Conservation (phyloP, 2,888 invertebrate species). For the Netelia fuscicornis region DNA sequence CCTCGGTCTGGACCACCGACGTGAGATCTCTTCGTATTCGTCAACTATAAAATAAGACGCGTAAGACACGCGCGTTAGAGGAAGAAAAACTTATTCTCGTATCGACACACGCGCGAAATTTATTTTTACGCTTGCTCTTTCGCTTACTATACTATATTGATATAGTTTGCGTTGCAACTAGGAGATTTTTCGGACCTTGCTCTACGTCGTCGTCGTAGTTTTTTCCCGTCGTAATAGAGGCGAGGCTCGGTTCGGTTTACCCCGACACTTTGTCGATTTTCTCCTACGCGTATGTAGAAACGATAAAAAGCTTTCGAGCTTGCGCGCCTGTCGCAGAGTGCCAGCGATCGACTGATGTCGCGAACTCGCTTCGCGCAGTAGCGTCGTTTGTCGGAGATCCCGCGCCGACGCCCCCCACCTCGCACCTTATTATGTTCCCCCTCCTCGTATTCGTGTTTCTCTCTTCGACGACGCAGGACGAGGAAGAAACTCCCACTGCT, state of each 20-base stretch:
- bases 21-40: background rate
- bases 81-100: background rate
- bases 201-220: background rate
- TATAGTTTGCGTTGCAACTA: no score
- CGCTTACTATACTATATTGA: background rate
- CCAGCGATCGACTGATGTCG: slow-evolving; percentile 79
- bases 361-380: slow-evolving; percentile 72
- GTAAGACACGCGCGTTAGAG: slow-evolving; percentile 5
- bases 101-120: slow-evolving; percentile 20
- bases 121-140: slow-evolving; percentile 8
- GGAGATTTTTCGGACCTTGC: background rate
- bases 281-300: background rate
- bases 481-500: background rate
- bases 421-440: background rate
- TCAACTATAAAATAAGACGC: slow-evolving; percentile 34
- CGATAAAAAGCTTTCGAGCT: slow-evolving; percentile 67
- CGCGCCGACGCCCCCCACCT: slow-evolving; percentile 49
- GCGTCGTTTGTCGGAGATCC: slow-evolving; percentile 61
- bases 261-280: slow-evolving; percentile 24
- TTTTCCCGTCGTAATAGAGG: background rate
- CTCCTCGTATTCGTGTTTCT: slow-evolving; percentile 5
- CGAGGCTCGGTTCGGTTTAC: slow-evolving; percentile 1
- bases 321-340: slow-evolving; percentile 69
- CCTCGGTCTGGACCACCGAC: slow-evolving; percentile 11
- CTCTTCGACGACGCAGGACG: background rate